Conservation (phyloP, 1,140 invertebrate species). For the Drosophila murphyi region DNA sequence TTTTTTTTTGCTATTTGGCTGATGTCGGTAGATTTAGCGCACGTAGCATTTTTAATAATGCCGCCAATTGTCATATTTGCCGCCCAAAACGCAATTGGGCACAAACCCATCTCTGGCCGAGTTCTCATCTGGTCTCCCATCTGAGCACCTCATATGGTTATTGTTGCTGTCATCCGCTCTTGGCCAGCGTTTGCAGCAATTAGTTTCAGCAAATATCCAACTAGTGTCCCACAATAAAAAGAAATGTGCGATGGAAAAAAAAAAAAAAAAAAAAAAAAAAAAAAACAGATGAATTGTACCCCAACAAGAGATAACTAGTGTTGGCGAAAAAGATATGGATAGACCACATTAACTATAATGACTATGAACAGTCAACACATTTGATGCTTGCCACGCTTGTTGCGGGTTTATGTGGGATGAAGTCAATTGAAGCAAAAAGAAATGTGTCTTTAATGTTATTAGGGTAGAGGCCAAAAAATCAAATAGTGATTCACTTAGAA, state of each 20-base stretch:
- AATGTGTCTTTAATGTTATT: no score
- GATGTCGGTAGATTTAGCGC: slow-evolving; percentile 75
- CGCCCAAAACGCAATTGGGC: slow-evolving; percentile 53
- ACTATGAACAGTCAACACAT: neutral
- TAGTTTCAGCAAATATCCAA: slow-evolving; percentile 42
- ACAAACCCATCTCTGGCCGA: slow-evolving; percentile 6
- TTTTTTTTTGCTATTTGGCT: slow-evolving; percentile 42
- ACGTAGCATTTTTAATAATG: slow-evolving; percentile 75
- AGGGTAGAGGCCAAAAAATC: no score
- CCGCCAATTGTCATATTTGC: slow-evolving; percentile 78
- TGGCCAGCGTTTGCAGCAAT: slow-evolving; percentile 24
- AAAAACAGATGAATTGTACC: neutral
- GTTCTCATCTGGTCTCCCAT: neutral
- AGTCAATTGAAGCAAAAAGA: no score
- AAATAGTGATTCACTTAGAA: no score
- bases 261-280: neutral
- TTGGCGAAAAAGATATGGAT: neutral
- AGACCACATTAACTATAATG: slow-evolving; percentile 1
- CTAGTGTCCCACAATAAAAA: slow-evolving; percentile 37
- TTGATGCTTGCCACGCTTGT: no score
- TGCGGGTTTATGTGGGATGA: neutral
- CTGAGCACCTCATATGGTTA: neutral
- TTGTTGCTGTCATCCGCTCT: neutral
- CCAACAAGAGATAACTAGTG: neutral
- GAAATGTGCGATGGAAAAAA: slow-evolving; percentile 8